Evolutionary conservation across 2,797 vertebrate genomes (phyloP).

Genomic region (Esox lucius): DNA sequence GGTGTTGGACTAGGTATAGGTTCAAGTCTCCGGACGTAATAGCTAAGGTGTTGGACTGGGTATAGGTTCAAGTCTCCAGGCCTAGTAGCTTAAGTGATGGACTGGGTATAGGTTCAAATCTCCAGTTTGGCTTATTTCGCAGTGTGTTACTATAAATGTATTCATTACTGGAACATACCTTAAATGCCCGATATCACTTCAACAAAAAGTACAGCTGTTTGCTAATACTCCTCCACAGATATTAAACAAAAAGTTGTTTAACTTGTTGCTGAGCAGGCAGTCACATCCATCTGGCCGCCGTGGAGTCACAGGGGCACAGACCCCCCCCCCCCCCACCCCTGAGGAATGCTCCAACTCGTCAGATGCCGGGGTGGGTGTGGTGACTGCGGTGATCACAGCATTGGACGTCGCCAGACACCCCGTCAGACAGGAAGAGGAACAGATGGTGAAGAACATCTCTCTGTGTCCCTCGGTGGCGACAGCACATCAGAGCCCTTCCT

Average conservation of each 20-base stretch:
- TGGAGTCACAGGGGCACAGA: neutral
- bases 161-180: too few relatives aligned
- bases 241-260: too few relatives aligned
- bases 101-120: neutral
- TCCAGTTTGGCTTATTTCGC: too few relatives aligned
- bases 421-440: slow-evolving; percentile 3
- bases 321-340: neutral
- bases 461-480: neutral
- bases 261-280: neutral
- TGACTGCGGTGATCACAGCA: neutral
- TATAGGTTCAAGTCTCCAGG: neutral
- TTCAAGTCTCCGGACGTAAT: neutral
- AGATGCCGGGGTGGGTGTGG: neutral
- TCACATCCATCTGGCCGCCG: slow-evolving; percentile 12
- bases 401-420: slow-evolving; percentile 5
- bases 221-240: too few relatives aligned
- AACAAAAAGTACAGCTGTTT: too few relatives aligned
- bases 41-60: neutral
- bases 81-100: too few relatives aligned
- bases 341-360: neutral
- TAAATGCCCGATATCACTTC: too few relatives aligned
- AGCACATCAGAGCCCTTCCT: neutral
- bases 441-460: slow-evolving; percentile 2
- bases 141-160: too few relatives aligned
- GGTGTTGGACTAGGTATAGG: too few relatives aligned